Conservation (phyloP, 2,797 vertebrate species). For the Taeniopygia guttata region DNA sequence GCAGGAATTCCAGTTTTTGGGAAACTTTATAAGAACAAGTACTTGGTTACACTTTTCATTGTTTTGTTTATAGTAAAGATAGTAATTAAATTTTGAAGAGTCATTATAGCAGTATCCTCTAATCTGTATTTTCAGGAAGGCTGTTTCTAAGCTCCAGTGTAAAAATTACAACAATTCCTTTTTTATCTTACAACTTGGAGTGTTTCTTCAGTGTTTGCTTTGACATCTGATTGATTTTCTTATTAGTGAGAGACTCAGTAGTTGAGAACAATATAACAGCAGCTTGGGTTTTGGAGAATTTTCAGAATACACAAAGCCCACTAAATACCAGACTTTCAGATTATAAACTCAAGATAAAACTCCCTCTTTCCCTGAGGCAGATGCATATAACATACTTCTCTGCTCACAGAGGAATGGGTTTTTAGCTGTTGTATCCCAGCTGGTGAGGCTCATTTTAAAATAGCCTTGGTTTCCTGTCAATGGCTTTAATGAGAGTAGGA, state of each 20-base stretch:
- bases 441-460: background rate
- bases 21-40: background rate
- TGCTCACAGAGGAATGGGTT: background rate
- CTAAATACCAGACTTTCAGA: background rate
- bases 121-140: background rate
- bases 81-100: background rate
- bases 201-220: background rate
- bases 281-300: background rate
- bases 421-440: rapidly evolving
- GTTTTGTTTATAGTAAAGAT: background rate
- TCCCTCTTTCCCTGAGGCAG: background rate
- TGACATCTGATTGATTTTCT: background rate
- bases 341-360: rapidly evolving
- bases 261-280: background rate
- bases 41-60: background rate
- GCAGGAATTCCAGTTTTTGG: background rate
- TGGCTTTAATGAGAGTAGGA: background rate
- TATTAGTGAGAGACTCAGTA: rapidly evolving
- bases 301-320: background rate
- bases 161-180: background rate
- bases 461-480: background rate
- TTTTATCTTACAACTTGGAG: background rate
- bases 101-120: background rate
- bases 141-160: background rate
- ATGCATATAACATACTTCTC: background rate